A percentile compares a stretch with the other conserved stretches of the same genome.
Conservation (phyloP, 2,888 invertebrate genomes). For the Drosophila gaucha region DNA sequence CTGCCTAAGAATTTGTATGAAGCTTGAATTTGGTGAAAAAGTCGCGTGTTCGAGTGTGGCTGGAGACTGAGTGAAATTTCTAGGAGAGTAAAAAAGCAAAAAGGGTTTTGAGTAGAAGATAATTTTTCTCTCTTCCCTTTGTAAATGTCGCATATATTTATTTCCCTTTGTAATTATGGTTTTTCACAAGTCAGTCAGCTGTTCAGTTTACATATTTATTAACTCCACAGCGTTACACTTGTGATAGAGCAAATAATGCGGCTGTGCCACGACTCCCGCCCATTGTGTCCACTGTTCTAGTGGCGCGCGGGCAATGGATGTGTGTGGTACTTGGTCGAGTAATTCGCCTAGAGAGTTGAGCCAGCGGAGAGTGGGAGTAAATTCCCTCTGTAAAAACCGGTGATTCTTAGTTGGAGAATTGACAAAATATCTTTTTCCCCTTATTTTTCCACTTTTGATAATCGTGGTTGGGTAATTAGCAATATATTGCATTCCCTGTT, state of each 20-base stretch:
- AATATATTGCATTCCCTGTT: neutral
- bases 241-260: conserved; percentile 78
- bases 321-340: conserved; percentile 59
- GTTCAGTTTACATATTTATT: conserved; percentile 65
- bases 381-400: conserved; percentile 15
- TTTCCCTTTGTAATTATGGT: neutral
- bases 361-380: conserved; percentile 27
- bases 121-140: neutral
- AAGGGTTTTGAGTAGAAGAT: neutral
- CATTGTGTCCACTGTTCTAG: conserved; percentile 80
- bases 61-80: neutral
- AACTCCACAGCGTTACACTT: conserved; percentile 82
- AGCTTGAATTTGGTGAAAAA: conserved; percentile 1
- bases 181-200: conserved; percentile 82
- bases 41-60: conserved; percentile 39
- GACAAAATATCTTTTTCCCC: conserved; percentile 41
- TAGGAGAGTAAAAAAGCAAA: neutral
- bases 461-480: neutral
- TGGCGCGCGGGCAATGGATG: conserved; percentile 63
- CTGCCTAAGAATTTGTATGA: conserved; percentile 12
- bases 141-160: neutral
- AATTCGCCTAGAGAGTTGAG: conserved; percentile 83
- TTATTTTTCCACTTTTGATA: neutral
- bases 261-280: conserved; percentile 54
- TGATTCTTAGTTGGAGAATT: conserved; percentile 82